These are phyloP conservation scores for Rhodeus uyekii DNA, from an alignment of 2,797 vertebrate species.

Conservation along the genomic window DNA sequence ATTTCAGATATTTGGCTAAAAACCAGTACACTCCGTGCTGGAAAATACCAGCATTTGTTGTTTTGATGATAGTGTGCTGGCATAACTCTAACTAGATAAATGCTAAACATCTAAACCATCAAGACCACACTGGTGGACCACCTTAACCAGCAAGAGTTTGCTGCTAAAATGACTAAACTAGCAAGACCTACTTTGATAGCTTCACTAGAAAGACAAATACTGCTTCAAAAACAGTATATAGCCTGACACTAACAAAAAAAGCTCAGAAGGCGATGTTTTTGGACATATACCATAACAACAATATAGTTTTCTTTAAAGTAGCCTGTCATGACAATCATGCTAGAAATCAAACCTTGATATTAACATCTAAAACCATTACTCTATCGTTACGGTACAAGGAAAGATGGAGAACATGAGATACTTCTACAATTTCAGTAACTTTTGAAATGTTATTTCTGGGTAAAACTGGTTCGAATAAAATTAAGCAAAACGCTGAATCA, in stretches of 20 bases:
- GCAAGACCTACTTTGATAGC: background rate
- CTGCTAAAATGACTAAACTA: background rate
- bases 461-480: background rate
- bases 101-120: background rate
- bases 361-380: background rate
- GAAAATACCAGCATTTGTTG: background rate
- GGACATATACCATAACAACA: background rate
- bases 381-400: background rate
- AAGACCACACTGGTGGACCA: background rate
- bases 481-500: background rate
- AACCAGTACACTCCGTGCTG: background rate
- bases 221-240: background rate
- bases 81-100: background rate
- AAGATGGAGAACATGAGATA: background rate
- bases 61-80: background rate
- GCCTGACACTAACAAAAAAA: background rate
- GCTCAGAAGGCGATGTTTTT: background rate
- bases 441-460: background rate
- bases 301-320: background rate
- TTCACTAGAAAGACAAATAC: background rate
- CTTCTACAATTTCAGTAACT: background rate
- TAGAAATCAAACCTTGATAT: background rate
- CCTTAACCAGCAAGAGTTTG: background rate
- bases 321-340: background rate
- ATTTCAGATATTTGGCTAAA: background rate